phyloP scores from a whole-genome alignment of 2,113 vertebrate species.

The Psittacula cyanocephala region DNA sequence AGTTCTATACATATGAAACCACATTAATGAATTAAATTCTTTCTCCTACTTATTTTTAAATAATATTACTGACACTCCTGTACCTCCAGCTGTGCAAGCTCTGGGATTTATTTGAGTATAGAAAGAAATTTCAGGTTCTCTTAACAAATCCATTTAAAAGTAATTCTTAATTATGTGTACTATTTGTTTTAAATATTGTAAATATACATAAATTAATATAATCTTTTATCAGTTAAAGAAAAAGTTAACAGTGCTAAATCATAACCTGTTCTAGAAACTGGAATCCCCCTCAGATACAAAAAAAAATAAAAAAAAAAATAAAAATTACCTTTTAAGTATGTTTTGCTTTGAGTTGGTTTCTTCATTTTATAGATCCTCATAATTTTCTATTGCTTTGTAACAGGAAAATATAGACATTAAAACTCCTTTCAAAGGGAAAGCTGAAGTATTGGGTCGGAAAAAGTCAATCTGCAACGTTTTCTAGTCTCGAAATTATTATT shows the following conservation, averaged over 20 bases:
- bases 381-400: not conserved
- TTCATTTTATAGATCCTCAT: not conserved
- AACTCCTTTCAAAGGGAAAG: not conserved
- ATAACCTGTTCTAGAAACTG: not conserved
- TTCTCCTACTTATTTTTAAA: not conserved
- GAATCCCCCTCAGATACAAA: fast-evolving
- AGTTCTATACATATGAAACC: not conserved
- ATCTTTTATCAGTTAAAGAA: not conserved
- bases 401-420: not conserved
- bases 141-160: not conserved
- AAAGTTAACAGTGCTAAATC: not conserved
- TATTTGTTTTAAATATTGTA: not conserved
- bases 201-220: not conserved
- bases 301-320: not conserved
- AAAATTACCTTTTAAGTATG: not conserved
- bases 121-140: not conserved
- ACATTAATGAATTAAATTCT: not conserved
- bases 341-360: not conserved
- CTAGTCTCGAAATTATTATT: not conserved
- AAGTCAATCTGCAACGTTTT: not conserved
- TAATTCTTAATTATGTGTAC: not conserved
- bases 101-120: not conserved
- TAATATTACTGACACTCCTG: not conserved
- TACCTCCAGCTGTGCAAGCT: not conserved
- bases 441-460: not conserved